phyloP scores from a whole-genome alignment of 1,140 invertebrate species.

The Colletes latitarsis region DNA sequence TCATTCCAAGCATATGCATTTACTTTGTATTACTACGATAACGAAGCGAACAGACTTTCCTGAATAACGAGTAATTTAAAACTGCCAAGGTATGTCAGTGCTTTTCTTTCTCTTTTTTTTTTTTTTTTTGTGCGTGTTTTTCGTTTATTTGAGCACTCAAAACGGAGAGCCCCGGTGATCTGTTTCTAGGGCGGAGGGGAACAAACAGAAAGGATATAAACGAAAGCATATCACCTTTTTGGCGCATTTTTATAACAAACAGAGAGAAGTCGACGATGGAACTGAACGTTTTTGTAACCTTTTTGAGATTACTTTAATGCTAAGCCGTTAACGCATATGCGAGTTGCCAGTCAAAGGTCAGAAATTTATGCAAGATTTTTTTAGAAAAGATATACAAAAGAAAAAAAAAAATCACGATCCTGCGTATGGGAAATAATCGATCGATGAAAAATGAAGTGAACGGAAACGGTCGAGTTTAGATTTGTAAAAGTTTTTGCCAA shows the following conservation, averaged over 20 bases:
- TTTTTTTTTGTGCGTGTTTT: neutral
- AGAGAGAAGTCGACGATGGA: constrained; percentile 40
- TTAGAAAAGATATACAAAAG: constrained; percentile 37
- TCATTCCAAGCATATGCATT: constrained; percentile 75
- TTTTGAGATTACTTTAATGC: constrained; percentile 68
- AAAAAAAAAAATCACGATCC: constrained; percentile 32
- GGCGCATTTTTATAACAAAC: constrained; percentile 57
- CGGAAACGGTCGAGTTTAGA: constrained; percentile 55
- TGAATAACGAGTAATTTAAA: constrained; percentile 58
- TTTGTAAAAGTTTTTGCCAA: constrained; percentile 71
- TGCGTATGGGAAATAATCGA: constrained; percentile 31
- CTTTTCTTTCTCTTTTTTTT: constrained; percentile 37
- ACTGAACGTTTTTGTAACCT: constrained; percentile 56
- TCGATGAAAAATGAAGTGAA: constrained; percentile 41
- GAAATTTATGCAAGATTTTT: constrained; percentile 57
- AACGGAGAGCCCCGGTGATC: constrained; percentile 40
- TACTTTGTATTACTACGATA: constrained; percentile 65
- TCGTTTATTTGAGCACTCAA: constrained; percentile 10
- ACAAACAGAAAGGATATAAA: constrained; percentile 2
- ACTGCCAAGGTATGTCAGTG: constrained; percentile 63
- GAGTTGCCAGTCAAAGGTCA: constrained; percentile 58
- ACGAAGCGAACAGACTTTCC: constrained; percentile 55
- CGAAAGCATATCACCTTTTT: constrained; percentile 62
- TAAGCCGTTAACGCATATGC: constrained; percentile 49
- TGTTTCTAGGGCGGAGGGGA: neutral